phyloP scores from a whole-genome alignment of 2,113 vertebrate species.

The Urocynchramus pylzowi region DNA sequence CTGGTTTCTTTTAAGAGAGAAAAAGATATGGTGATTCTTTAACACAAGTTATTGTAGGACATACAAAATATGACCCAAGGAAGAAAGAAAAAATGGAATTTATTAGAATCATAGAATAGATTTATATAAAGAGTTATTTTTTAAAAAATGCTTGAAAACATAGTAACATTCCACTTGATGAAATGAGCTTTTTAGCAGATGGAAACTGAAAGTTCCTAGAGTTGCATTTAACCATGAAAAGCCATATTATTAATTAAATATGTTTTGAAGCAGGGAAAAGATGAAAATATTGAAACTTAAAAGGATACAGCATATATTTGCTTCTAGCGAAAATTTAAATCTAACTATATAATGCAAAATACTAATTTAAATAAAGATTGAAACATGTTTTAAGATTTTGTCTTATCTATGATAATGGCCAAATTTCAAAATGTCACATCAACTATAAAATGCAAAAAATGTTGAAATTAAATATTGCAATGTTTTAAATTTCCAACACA shows the following conservation, averaged over 20 bases:
- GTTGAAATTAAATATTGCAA: neutral
- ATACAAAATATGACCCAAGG: neutral
- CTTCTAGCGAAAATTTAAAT: neutral
- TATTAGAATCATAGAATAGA: neutral
- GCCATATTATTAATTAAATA: neutral
- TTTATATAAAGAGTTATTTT: neutral
- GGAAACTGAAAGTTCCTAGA: neutral
- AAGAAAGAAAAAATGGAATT: neutral
- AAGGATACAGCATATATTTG: neutral
- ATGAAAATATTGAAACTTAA: neutral
- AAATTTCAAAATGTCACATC: neutral
- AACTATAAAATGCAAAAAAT: neutral
- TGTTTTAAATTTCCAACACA: neutral
- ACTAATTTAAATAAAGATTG: neutral
- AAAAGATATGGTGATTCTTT: neutral
- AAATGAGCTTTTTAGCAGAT: neutral
- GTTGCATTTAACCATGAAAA: neutral
- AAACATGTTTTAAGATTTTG: neutral
- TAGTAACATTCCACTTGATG: neutral
- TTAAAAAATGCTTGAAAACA: neutral
- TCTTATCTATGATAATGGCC: accelerated
- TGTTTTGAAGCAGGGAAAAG: neutral
- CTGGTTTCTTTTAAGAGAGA: neutral
- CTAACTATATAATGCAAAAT: neutral
- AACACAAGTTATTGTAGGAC: neutral